These are phyloP conservation scores for Pterophyllum scalare DNA, from an alignment of 2,113 vertebrate genomes.

Conservation along the genomic window DNA sequence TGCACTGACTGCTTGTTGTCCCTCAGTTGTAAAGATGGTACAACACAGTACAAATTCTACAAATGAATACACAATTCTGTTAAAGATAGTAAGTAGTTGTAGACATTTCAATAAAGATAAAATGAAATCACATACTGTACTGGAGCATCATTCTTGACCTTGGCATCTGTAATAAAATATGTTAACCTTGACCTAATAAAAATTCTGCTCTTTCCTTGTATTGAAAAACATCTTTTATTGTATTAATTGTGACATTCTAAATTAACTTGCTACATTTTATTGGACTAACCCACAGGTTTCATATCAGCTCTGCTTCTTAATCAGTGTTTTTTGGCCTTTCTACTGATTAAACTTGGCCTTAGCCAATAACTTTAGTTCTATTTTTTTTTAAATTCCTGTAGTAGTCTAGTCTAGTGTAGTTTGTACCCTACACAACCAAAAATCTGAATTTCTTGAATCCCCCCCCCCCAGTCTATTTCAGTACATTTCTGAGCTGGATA, in stretches of 20 bases:
- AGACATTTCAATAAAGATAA: not conserved
- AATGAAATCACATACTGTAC: not conserved
- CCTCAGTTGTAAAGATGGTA: not conserved
- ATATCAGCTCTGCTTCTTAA: not conserved
- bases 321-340: not conserved
- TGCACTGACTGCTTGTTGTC: not conserved
- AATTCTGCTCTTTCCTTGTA: not conserved
- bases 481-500: conserved; percentile 25
- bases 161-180: not conserved
- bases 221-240: not conserved
- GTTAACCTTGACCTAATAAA: not conserved
- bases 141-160: not conserved
- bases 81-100: not conserved
- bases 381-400: not conserved
- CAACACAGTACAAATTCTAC: not conserved
- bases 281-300: not conserved
- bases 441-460: not conserved
- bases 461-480: not conserved
- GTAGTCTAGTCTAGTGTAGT: not conserved
- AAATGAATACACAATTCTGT: not conserved
- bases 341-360: conserved; percentile 25
- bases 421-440: not conserved
- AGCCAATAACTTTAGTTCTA: not conserved
- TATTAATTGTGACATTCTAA: not conserved
- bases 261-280: not conserved